Percentiles rank a stretch among this genome's conserved stretches.
Evolutionary conservation across 2,888 invertebrate species (phyloP).

Genomic region (Kryphioiulus occultus): DNA sequence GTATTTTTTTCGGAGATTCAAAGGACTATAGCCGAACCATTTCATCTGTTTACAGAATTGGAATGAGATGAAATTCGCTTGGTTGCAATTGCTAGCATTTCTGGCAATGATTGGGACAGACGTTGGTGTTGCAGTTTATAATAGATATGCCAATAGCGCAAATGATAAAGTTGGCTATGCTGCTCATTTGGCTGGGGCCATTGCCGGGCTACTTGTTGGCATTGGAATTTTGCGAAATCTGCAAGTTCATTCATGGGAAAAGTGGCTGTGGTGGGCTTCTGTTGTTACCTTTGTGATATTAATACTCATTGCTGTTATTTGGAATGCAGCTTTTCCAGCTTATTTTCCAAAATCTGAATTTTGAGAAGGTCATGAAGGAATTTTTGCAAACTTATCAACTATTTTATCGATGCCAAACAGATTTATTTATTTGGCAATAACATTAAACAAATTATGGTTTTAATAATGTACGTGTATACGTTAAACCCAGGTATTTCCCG

Average conservation of each 20-base stretch:
- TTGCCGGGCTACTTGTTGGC: conserved; percentile 85
- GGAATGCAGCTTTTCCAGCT: conserved; percentile 69
- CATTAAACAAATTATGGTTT: too few relatives aligned
- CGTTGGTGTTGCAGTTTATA: conserved; percentile 88
- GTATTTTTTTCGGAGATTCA: background rate
- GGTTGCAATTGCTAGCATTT: conserved; percentile 83
- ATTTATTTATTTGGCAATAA: too few relatives aligned
- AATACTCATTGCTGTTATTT: conserved; percentile 75
- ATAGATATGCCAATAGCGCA: conserved; percentile 76
- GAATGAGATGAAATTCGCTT: conserved; percentile 94
- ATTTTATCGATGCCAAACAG: too few relatives aligned
- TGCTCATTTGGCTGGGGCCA: conserved; percentile 90
- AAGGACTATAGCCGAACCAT: background rate
- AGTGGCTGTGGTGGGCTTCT: conserved; percentile 80
- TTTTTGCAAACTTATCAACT: too few relatives aligned
- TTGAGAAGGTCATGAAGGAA: background rate
- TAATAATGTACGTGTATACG: too few relatives aligned
- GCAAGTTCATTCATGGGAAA: conserved; percentile 81
- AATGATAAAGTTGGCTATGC: conserved; percentile 74
- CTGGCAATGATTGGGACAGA: conserved; percentile 82
- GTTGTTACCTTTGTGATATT: conserved; percentile 74
- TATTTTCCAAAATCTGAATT: conserved; percentile 57
- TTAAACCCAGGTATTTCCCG: too few relatives aligned
- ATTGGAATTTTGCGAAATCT: conserved; percentile 85
- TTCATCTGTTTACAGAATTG: conserved; percentile 78